These are phyloP conservation scores for Tympanuchus pallidicinctus DNA, from an alignment of 2,113 vertebrate genomes.

Conservation along the genomic window DNA sequence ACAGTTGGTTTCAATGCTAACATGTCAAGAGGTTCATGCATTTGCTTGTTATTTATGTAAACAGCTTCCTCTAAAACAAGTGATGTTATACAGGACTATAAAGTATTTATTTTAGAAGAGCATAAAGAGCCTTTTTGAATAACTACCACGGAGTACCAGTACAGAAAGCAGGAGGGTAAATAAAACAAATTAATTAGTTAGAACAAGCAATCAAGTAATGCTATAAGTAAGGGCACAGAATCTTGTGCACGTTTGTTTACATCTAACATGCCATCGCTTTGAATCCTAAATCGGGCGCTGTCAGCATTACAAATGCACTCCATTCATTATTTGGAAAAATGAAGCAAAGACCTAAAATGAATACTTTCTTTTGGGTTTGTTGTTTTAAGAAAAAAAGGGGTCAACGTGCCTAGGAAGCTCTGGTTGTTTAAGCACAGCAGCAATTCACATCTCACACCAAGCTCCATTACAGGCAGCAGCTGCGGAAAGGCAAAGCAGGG, in stretches of 20 bases:
- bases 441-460: not conserved
- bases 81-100: slow-evolving; percentile 24
- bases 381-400: slow-evolving; percentile 41
- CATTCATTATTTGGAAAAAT: not conserved
- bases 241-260: slow-evolving; percentile 15
- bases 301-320: not conserved
- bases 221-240: not conserved
- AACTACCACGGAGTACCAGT: not conserved
- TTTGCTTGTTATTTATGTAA: slow-evolving; percentile 58
- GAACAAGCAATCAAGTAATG: not conserved
- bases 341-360: not conserved
- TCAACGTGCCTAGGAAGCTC: not conserved
- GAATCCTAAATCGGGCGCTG: not conserved
- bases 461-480: not conserved
- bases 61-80: slow-evolving; percentile 50
- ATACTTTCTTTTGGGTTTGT: slow-evolving; percentile 25
- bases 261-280: slow-evolving; percentile 10
- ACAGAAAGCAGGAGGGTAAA: not conserved
- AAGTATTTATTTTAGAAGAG: slow-evolving; percentile 47
- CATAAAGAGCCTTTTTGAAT: slow-evolving; percentile 16
- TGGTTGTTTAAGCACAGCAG: not conserved
- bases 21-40: slow-evolving; percentile 39
- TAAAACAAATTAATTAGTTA: slow-evolving; percentile 13
- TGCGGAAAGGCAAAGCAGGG: not conserved
- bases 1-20: slow-evolving; percentile 57